Base-by-base conservation (phyloP, 2,888 invertebrate genomes). In the Pimpla rufipes region DNA sequence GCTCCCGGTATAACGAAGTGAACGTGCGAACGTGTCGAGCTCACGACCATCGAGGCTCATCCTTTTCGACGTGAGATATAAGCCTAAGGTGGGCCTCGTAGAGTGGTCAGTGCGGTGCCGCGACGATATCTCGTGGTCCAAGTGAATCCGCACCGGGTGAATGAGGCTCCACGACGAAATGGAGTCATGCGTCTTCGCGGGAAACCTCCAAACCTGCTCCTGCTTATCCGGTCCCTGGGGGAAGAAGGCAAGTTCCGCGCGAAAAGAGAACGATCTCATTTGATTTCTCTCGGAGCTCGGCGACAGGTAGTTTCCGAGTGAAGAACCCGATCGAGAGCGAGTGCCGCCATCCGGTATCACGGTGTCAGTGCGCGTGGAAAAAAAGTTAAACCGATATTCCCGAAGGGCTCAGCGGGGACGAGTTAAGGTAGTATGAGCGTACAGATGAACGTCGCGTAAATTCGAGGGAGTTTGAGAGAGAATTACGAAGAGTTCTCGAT, bases 191-290 rank as follows among this genome's bases (percentile, higher is more conserved):
- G 66, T 47, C 50, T 55, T 67, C 42, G 47, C 52, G 35, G 40
- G 35, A 71, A 81, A 74, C n/a, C 59, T 76, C 50, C 59, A 67
- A 83, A 83, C 79, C 71, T 52, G 83, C 66, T 76, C 42, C 50
- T 52, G 50, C 45, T 83, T 71, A 76, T 76, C 71, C 76, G 21
- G 75, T 79, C 76, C 75, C 79, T 59, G 71, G 37, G 21, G 73
- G 70, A 67, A 52, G 37, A 67, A 47, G 71, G 57, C 59, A 52
- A 71, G 76, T 70, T 62, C 55, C 21, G 57, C 21, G 79, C 37
- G 76, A 79, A 79, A 76, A 73, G 82, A 66, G 66, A 75, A 75
- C 79, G 79, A 83, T 83, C 71, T 71, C 45, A 79, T 79, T 83
- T 79, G 71, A 78, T 78, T 50, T 77, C 68, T 73, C 68, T 75